These are phyloP conservation scores for Sycobia sp. DNA, from an alignment of 1,140 invertebrate genomes.

Conservation along the genomic window DNA sequence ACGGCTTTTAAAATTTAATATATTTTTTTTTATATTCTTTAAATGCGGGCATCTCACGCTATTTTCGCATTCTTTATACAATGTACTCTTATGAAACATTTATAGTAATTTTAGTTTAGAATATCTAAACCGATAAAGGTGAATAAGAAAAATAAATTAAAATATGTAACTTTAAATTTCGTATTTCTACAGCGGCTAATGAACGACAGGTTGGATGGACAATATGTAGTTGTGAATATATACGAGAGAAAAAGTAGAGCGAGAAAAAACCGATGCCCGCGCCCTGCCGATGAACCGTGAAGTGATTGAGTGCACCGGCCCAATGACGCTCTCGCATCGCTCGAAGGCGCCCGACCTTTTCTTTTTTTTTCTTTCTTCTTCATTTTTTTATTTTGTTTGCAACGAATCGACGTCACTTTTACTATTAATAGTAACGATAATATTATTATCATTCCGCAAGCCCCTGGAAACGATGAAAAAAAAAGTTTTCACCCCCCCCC, in stretches of 20 bases:
- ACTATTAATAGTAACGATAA: slow-evolving; percentile 40
- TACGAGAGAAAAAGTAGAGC: slow-evolving; percentile 30
- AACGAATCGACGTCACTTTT: slow-evolving; percentile 40
- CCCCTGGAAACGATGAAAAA: slow-evolving; percentile 22
- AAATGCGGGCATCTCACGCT: slow-evolving; percentile 6
- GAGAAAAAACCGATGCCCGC: slow-evolving; percentile 35
- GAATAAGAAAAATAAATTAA: slow-evolving; percentile 11
- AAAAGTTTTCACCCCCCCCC: slow-evolving; percentile 11
- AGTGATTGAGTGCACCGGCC: slow-evolving; percentile 29
- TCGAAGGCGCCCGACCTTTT: slow-evolving; percentile 1
- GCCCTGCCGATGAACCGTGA: slow-evolving; percentile 29
- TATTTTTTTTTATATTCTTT: not conserved
- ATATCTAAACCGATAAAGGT: not conserved
- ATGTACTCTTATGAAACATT: slow-evolving; percentile 7
- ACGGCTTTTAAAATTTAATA: slow-evolving; percentile 7
- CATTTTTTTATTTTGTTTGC: slow-evolving; percentile 28
- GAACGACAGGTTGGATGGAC: slow-evolving; percentile 5
- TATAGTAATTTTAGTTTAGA: slow-evolving; percentile 15
- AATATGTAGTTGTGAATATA: not conserved
- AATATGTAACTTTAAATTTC: slow-evolving; percentile 23
- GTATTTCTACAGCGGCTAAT: slow-evolving; percentile 1
- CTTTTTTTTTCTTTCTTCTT: slow-evolving; percentile 10
- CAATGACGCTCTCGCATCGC: slow-evolving; percentile 16
- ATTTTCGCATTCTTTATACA: not conserved
- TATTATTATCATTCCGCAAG: slow-evolving; percentile 30